These are phyloP conservation scores for Thaumatotibia leucotreta DNA, from an alignment of 1,140 invertebrate genomes.

Conservation along the genomic window DNA sequence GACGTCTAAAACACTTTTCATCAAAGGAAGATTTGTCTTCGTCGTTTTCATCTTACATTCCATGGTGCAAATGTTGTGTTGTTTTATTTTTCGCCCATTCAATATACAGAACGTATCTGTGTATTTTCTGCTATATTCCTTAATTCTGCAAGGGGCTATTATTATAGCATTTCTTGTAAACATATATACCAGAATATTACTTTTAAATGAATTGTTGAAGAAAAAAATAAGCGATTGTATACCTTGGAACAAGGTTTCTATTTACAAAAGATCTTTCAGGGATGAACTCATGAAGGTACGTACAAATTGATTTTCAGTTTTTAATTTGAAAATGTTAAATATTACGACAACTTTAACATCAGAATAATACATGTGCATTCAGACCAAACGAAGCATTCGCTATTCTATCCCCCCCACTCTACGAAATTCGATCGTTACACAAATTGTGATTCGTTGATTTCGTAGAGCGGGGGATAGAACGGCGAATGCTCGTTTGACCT, in stretches of 20 bases:
- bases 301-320: not conserved
- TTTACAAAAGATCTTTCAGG: slow-evolving; percentile 23
- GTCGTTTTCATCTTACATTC: slow-evolving; percentile 31
- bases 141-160: slow-evolving; percentile 45
- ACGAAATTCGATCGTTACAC: too few species aligned
- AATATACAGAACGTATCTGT: slow-evolving; percentile 28
- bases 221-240: slow-evolving; percentile 27
- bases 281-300: slow-evolving; percentile 35
- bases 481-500: too few species aligned
- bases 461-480: too few species aligned
- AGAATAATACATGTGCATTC: too few species aligned
- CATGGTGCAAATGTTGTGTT: slow-evolving; percentile 20
- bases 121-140: slow-evolving; percentile 32
- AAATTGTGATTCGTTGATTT: too few species aligned
- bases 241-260: slow-evolving; percentile 18
- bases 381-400: too few species aligned
- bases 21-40: slow-evolving; percentile 25
- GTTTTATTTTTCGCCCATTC: slow-evolving; percentile 32
- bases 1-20: slow-evolving; percentile 26
- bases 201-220: slow-evolving; percentile 35
- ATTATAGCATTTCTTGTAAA: slow-evolving; percentile 34
- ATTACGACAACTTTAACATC: too few species aligned
- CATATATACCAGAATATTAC: slow-evolving; percentile 38
- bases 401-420: too few species aligned
- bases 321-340: too few species aligned